Base-by-base conservation (phyloP, 1,140 invertebrate genomes). In the Cyclina sinensis region DNA sequence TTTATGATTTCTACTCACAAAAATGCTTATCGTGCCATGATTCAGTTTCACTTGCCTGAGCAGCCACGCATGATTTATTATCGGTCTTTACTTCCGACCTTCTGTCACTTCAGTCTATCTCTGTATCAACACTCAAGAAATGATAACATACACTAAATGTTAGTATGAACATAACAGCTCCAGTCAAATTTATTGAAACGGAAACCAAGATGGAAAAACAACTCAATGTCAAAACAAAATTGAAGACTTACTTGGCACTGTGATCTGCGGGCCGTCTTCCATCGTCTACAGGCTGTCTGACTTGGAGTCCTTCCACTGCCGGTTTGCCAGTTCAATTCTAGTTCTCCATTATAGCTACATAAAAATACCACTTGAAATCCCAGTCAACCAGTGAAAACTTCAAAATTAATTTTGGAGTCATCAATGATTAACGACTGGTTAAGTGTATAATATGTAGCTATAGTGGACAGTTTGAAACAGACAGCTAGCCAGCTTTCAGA, bases 401-500 rank as follows among this genome's bases (percentile, higher is more conserved):
- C 74, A 54, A 51, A 35, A 16, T 30, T 9, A 46, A 46, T 32
- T 70, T 70, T 78, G 74, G 54, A 78, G 48, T 48, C 35, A 35
- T 78, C 46, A 48, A 30, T 78, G 73, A 78, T 3, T 27, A 5
- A 35, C 3, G 12, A 51, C 43, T 30, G 9, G 43, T 30, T 54
- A 0, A 18, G 9, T 18, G 46, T 32, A 78, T 76, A 51, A n/a
- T 30, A 78, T 78, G 46, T 48, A 30, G 30, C 27, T 54, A 78
- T 78, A 48, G 54, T 37, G 35, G 74, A 37, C 24, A 78, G 7
- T 78, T 78, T 78, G 74, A 78, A 78, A 78, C 74, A 78, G 74
- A 78, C 74, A 78, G 74, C 74, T 78, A 51, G 74, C 74, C 74
- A 78, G 74, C 74, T 78, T 78, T 78, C 30, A 78, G 74, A 78